A percentile compares a stretch with the other conserved stretches of the same genome.
Conservation (phyloP, 2,797 vertebrate species). For the Anguilla marmorata region DNA sequence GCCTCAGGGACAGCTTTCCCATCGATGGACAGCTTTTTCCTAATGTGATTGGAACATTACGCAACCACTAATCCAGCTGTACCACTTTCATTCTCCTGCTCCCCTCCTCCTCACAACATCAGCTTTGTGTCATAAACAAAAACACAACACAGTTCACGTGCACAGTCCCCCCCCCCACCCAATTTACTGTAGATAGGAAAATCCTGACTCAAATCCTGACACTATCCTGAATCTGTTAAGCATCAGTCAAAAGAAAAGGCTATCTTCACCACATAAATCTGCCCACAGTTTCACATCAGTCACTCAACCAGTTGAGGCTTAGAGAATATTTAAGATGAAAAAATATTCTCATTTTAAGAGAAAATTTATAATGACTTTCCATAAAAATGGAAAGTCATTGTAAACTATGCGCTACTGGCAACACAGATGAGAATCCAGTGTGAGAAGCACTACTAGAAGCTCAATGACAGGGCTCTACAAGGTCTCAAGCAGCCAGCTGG, state of each 20-base stretch:
- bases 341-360: no score
- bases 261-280: not conserved
- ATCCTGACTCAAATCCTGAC: not conserved
- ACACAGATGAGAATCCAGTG: not conserved
- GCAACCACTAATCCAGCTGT: slow-evolving; percentile 43
- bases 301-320: not conserved
- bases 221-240: not conserved
- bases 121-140: slow-evolving; percentile 19
- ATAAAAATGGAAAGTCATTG: not conserved
- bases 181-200: not conserved
- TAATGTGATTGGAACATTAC: slow-evolving; percentile 46
- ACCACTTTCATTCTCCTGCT: not conserved
- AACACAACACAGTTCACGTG: not conserved
- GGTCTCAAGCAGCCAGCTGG: not conserved
- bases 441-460: not conserved
- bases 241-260: not conserved
- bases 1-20: not conserved
- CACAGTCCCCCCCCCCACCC: not conserved
- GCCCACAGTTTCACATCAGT: not conserved
- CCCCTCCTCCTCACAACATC: slow-evolving; percentile 21
- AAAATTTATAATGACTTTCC: no score
- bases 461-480: not conserved
- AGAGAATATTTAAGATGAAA: not conserved
- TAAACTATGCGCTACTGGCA: not conserved
- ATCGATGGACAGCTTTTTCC: slow-evolving; percentile 14